phyloP scores from a whole-genome alignment of 2,888 invertebrate genomes.

The Mactromeris polynyma region DNA sequence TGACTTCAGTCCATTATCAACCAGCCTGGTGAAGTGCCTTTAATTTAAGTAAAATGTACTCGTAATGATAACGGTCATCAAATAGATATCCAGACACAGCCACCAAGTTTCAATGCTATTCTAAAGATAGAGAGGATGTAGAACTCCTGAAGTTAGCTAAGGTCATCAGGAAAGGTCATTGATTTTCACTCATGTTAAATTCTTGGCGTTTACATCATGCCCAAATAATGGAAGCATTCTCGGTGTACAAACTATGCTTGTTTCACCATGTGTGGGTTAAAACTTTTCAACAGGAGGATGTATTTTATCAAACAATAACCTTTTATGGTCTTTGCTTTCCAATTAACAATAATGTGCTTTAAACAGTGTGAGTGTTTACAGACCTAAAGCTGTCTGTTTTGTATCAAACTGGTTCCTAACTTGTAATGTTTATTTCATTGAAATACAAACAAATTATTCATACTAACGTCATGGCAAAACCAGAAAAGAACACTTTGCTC shows the following conservation, averaged over 20 bases:
- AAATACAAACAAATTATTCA: neutral
- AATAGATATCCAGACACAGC: conserved; percentile 2
- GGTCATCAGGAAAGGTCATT: conserved; percentile 6
- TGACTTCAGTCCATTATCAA: too few species aligned
- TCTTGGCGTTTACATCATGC: neutral
- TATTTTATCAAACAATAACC: neutral
- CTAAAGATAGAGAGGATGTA: conserved; percentile 7
- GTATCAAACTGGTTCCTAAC: neutral
- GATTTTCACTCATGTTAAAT: conserved; percentile 20
- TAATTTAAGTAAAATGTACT: conserved; percentile 11
- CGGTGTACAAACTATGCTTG: neutral
- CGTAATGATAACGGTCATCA: neutral
- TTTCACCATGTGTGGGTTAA: neutral
- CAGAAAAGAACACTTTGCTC: neutral
- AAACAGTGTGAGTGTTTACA: conserved; percentile 7
- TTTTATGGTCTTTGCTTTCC: neutral
- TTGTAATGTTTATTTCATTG: neutral
- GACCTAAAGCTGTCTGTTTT: neutral
- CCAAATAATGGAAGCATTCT: neutral
- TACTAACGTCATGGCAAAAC: neutral
- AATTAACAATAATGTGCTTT: neutral
- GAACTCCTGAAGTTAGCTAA: conserved; percentile 11
- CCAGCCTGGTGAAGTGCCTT: neutral
- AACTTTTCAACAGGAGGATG: neutral
- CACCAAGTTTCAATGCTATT: conserved; percentile 18